Conservation (phyloP, 2,797 vertebrate species). For the Schizopygopsis pylzovi region DNA sequence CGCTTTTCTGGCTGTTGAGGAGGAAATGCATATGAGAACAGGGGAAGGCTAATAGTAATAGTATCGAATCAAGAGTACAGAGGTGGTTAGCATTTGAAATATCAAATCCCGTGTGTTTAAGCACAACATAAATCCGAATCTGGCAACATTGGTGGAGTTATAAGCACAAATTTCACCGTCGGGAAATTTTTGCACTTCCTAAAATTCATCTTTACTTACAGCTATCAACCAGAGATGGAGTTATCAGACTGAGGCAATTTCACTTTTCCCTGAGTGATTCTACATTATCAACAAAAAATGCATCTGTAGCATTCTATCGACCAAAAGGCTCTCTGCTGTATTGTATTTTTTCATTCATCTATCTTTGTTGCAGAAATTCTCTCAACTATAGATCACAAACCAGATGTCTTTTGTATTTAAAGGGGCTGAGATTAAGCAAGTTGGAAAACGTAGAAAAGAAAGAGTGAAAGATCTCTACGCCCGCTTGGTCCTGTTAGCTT, state of each 20-base stretch:
- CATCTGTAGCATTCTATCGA: conserved; percentile 40
- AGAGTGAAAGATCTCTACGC: conserved; percentile 54
- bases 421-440: conserved; percentile 36
- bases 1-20: conserved; percentile 58
- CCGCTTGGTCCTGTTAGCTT: conserved; percentile 66
- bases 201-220: conserved; percentile 43
- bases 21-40: conserved; percentile 61
- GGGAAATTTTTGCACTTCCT: conserved; percentile 26
- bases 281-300: conserved; percentile 26
- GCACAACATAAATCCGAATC: conserved; percentile 6
- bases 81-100: conserved; percentile 22
- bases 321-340: conserved; percentile 20
- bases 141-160: background rate
- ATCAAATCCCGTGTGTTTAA: background rate
- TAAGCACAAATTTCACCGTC: background rate
- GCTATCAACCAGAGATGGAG: conserved; percentile 33
- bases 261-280: conserved; percentile 37
- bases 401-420: conserved; percentile 36
- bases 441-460: conserved; percentile 22
- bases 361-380: conserved; percentile 10
- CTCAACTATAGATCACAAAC: conserved; percentile 7
- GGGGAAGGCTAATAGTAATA: conserved; percentile 56
- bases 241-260: conserved; percentile 46
- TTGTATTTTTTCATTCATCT: conserved; percentile 47
- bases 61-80: background rate